Conservation (phyloP, 2,797 vertebrate species). For the Ctenosaura bakeri region DNA sequence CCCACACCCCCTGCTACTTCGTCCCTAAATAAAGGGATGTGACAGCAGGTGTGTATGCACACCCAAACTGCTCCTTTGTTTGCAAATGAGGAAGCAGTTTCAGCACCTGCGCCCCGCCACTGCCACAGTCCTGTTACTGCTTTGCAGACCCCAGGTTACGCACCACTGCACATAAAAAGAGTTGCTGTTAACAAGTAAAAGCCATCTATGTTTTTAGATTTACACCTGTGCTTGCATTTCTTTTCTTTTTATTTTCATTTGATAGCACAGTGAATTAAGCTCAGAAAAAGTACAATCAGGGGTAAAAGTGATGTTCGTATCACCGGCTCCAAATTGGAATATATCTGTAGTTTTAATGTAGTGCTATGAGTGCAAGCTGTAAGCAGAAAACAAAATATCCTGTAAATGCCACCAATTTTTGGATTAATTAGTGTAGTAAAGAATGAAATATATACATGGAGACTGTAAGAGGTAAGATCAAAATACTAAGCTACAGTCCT, state of each 20-base stretch:
- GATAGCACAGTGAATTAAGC: not conserved
- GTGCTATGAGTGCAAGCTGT: not conserved
- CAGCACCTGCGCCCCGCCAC: too few species aligned
- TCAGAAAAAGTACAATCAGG: not conserved
- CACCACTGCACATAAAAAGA: not conserved
- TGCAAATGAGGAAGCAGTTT: too few species aligned
- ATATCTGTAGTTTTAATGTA: not conserved
- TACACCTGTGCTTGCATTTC: not conserved
- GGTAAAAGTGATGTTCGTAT: not conserved
- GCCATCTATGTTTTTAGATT: not conserved
- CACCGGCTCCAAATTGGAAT: not conserved
- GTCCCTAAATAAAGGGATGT: too few species aligned
- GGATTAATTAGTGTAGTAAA: not conserved
- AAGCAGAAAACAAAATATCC: not conserved
- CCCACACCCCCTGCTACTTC: too few species aligned
- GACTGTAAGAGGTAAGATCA: not conserved
- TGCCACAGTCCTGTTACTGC: too few species aligned
- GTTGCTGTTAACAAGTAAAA: not conserved
- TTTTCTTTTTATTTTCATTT: conserved; percentile 17
- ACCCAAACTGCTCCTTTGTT: too few species aligned
- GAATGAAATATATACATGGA: not conserved
- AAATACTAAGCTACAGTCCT: too few species aligned
- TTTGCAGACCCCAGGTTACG: too few species aligned
- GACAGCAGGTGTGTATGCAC: too few species aligned
- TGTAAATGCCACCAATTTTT: not conserved